A percentile compares a stretch with the other conserved stretches of the same genome.
phyloP scores from a whole-genome alignment of 1,140 invertebrate species.

The Caenorhabditis tropicalis region DNA sequence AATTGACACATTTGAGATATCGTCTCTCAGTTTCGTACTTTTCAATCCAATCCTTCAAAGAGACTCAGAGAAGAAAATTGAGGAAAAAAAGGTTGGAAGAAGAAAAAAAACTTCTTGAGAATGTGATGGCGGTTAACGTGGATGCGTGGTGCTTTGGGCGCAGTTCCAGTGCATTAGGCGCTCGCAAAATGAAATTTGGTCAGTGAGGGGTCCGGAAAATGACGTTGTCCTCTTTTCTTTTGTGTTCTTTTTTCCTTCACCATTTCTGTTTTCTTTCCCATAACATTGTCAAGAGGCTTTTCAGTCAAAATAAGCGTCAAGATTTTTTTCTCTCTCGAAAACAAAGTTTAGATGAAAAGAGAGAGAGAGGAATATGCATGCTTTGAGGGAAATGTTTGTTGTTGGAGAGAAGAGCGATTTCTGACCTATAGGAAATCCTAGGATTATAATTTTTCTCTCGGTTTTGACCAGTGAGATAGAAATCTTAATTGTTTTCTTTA shows the following conservation, averaged over 20 bases:
- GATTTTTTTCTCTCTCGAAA: background rate
- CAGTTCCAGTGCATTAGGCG: conserved; percentile 22
- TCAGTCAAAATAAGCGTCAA: background rate
- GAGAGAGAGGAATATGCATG: conserved; percentile 7
- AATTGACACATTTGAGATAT: background rate
- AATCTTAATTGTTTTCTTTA: background rate
- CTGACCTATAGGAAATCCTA: background rate
- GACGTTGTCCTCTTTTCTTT: conserved; percentile 16
- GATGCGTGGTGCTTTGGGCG: background rate
- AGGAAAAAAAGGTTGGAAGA: background rate
- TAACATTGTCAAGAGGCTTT: conserved; percentile 28
- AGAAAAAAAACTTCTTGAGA: background rate
- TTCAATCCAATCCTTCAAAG: background rate
- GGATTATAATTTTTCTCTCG: too few species aligned
- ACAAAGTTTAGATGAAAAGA: background rate
- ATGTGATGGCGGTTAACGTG: background rate
- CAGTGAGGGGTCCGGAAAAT: conserved; percentile 31
- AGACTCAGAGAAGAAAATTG: background rate
- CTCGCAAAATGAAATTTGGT: conserved; percentile 32
- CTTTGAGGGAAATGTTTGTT: background rate
- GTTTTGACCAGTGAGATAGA: too few species aligned
- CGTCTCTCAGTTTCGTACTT: background rate
- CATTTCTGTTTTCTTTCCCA: conserved; percentile 9
- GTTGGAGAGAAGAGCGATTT: background rate
- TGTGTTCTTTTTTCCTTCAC: background rate